Conservation (phyloP, 1,140 invertebrate genomes). For the Cydia pomonella region DNA sequence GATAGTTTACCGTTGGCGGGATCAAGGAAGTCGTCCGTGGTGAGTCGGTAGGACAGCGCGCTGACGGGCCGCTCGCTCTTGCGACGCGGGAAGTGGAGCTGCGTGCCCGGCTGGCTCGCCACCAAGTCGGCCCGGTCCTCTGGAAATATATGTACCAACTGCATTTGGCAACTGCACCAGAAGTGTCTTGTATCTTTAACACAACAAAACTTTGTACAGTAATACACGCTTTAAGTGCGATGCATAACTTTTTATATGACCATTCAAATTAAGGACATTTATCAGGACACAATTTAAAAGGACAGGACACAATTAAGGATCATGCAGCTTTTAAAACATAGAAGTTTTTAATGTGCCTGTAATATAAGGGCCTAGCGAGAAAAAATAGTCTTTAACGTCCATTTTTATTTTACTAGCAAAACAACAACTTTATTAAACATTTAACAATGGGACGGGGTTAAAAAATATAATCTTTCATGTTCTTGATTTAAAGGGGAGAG, state of each 20-base stretch:
- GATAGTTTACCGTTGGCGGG: conserved; percentile 42
- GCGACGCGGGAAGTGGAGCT: conserved; percentile 42
- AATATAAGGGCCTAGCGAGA: no score
- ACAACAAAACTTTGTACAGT: background rate
- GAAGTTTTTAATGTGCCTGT: no score
- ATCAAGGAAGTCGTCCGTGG: conserved; percentile 43
- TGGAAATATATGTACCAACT: conserved; percentile 39
- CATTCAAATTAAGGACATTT: background rate
- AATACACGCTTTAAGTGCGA: background rate
- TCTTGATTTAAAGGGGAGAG: no score
- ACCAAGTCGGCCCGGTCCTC: conserved; percentile 64
- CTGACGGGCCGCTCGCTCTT: conserved; percentile 46
- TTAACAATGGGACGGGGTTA: no score
- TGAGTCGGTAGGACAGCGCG: conserved; percentile 57
- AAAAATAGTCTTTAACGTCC: no score
- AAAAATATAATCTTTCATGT: no score
- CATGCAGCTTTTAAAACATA: no score
- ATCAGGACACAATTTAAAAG: no score
- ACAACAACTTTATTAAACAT: no score
- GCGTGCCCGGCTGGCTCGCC: conserved; percentile 35
- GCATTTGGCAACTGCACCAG: conserved; percentile 22
- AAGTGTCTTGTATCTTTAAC: conserved; percentile 2
- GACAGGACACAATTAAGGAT: no score
- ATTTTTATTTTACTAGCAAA: no score
- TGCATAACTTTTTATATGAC: background rate